Conservation (phyloP, 35 echinoderm and acorn worm genomes). For the Apostichopus japonicus region DNA sequence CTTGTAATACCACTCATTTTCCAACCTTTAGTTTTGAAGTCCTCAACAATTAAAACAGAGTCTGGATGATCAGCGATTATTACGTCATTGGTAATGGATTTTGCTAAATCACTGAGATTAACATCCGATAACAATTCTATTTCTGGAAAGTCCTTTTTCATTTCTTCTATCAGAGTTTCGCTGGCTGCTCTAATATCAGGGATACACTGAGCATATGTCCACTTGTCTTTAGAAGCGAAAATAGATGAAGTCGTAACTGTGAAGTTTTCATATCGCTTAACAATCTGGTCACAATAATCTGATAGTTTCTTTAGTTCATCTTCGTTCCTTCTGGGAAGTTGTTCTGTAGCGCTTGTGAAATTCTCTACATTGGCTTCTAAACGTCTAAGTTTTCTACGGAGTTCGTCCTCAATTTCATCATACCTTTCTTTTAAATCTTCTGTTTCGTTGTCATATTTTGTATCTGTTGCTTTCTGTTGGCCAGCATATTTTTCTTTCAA, state of each 20-base stretch:
- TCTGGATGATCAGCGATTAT: not conserved
- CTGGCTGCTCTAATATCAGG: not conserved
- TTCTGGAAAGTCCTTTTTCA: not conserved
- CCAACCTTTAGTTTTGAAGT: not conserved
- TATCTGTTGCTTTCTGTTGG: not conserved
- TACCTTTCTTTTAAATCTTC: not conserved
- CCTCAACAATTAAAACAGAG: not conserved
- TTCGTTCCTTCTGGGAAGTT: not conserved
- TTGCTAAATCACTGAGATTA: not conserved
- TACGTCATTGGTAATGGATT: not conserved
- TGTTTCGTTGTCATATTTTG: not conserved
- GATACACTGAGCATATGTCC: not conserved
- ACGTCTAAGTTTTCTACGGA: not conserved
- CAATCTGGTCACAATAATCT: not conserved
- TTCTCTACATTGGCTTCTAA: not conserved
- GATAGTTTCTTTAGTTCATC: not conserved
- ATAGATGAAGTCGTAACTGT: not conserved
- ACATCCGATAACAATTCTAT: not conserved
- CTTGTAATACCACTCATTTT: not conserved
- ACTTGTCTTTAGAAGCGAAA: not conserved
- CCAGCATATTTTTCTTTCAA: not conserved
- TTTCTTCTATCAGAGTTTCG: not conserved
- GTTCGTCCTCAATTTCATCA: not conserved
- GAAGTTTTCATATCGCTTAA: constrained; percentile 10
- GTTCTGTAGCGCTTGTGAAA: not conserved